phyloP scores from a whole-genome alignment of 1,140 invertebrate species.

The Myzus persicae region DNA sequence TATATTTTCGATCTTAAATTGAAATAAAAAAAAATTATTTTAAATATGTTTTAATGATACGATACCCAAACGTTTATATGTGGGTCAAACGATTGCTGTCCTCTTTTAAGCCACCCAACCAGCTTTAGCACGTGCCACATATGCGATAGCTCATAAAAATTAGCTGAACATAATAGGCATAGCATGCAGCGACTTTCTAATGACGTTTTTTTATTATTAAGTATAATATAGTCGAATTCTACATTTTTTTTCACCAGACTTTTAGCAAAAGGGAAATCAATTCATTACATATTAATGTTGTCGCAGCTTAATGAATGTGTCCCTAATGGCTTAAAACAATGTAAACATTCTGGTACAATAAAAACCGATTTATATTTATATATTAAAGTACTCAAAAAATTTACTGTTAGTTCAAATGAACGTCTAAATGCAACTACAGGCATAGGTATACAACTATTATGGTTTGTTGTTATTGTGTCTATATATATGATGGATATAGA shows the following conservation, averaged over 20 bases:
- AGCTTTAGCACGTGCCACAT: conserved; percentile 35
- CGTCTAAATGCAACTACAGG: background rate
- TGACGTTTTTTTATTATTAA: conserved; percentile 51
- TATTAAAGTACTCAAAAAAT: background rate
- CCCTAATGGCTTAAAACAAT: conserved; percentile 9
- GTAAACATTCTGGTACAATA: conserved; percentile 18
- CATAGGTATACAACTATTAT: background rate
- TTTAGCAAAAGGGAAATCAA: conserved; percentile 37
- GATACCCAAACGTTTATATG: conserved; percentile 48
- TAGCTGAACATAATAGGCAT: conserved; percentile 31
- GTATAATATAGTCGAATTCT: conserved; percentile 1
- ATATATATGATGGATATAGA: background rate
- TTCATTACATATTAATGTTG: conserved; percentile 20
- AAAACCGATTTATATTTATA: background rate
- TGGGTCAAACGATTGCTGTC: conserved; percentile 52
- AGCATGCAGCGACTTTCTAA: conserved; percentile 53
- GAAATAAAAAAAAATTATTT: background rate
- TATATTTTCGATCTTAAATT: background rate
- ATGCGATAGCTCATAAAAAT: conserved; percentile 31
- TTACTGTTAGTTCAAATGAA: background rate
- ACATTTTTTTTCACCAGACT: background rate
- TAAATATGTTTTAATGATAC: background rate
- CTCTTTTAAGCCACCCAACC: conserved; percentile 51
- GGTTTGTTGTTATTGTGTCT: conserved; percentile 40
- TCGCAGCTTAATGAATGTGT: background rate